phyloP scores from a whole-genome alignment of 2,888 invertebrate species.

The Orthosia gracilis region DNA sequence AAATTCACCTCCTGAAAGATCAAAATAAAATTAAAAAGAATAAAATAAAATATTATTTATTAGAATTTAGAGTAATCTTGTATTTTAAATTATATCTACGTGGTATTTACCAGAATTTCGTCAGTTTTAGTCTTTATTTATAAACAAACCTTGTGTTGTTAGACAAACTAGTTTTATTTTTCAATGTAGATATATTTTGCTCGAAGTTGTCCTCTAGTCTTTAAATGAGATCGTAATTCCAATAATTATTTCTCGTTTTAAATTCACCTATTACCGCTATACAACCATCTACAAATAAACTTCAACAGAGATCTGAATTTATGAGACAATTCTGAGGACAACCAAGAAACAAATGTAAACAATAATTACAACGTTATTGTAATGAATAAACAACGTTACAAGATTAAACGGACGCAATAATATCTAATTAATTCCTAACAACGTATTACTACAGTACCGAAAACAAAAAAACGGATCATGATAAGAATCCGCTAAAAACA shows the following conservation, averaged over 20 bases:
- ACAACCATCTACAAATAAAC: neutral
- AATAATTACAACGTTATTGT: slow-evolving; percentile 4
- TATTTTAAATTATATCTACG: neutral
- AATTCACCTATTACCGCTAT: neutral
- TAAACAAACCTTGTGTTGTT: slow-evolving; percentile 3
- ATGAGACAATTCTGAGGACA: slow-evolving; percentile 18
- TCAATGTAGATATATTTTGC: neutral
- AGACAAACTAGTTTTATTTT: neutral
- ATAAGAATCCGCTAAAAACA: neutral
- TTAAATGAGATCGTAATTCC: neutral
- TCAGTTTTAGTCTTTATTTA: neutral
- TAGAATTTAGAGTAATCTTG: too few relatives aligned
- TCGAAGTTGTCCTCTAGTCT: neutral
- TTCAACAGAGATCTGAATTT: slow-evolving; percentile 5
- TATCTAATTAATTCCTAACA: slow-evolving; percentile 17
- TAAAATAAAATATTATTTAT: too few relatives aligned
- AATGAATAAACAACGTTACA: slow-evolving; percentile 12
- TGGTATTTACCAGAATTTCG: neutral
- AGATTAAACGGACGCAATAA: slow-evolving; percentile 22
- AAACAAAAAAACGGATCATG: slow-evolving; percentile 26
- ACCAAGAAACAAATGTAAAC: neutral
- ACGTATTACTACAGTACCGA: slow-evolving; percentile 5
- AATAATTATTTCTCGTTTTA: neutral
- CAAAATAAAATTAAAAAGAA: too few relatives aligned
- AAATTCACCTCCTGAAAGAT: too few relatives aligned